These are phyloP conservation scores for Ectropis crepuscularia DNA, from an alignment of 2,888 invertebrate genomes.

Conservation along the genomic window DNA sequence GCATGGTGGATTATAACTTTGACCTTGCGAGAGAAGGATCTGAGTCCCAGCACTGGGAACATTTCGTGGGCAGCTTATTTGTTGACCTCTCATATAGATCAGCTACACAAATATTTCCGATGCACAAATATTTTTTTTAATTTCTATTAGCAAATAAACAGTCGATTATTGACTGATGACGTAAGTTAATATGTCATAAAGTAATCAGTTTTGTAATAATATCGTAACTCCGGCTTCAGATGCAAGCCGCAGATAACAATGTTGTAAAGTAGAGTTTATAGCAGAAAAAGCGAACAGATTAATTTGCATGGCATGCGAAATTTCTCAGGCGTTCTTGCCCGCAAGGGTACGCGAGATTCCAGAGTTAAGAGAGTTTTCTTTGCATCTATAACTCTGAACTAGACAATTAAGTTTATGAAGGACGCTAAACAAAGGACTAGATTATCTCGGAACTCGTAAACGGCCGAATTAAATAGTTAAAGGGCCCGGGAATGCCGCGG, in stretches of 20 bases:
- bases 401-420: constrained; percentile 69
- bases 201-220: constrained; percentile 20
- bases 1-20: too few relatives aligned
- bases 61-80: too few relatives aligned
- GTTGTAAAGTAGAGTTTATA: constrained; percentile 19
- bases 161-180: constrained; percentile 12
- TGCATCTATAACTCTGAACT: constrained; percentile 58
- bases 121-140: too few relatives aligned
- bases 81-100: too few relatives aligned
- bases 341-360: constrained; percentile 28
- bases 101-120: too few relatives aligned
- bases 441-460: constrained; percentile 69
- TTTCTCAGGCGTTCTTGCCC: constrained; percentile 24
- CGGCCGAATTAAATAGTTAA: constrained; percentile 76
- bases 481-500: constrained; percentile 49
- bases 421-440: constrained; percentile 68
- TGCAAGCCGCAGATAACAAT: constrained; percentile 14
- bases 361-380: constrained; percentile 43
- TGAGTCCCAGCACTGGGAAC: too few relatives aligned
- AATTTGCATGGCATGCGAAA: constrained; percentile 31
- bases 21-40: too few relatives aligned
- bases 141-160: not conserved
- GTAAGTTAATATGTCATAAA: constrained; percentile 15
- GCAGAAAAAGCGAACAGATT: constrained; percentile 20
- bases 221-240: constrained; percentile 16